Evolutionary conservation across 2,113 vertebrate genomes (phyloP), one percentile per base, ranked within the genome.

Genomic region (Danionella cerebrum): DNA sequence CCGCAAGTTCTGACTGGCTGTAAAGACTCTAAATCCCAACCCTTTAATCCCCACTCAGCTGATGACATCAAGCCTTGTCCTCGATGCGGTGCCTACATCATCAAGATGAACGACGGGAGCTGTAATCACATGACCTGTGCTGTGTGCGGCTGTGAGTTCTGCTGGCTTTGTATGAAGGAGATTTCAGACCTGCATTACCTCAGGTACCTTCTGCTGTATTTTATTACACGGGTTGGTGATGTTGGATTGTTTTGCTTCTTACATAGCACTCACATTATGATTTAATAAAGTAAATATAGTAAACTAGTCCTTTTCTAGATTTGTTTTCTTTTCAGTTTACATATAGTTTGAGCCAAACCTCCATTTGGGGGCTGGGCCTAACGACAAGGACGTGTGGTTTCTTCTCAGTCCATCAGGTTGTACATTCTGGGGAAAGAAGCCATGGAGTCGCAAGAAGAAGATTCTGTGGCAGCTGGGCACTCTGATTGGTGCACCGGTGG

Each of bases 111-210:
- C 24, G 96, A 98, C 0, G 96, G 96, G 16, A 98, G 96, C 90
- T 98, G 96, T 59, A 98, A 98, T 81, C 96, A 98, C 87, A 98
- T 98, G 96, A 98, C 96, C 53, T 98, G 96, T 0, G 94, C 96
- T 0, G 95, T 98, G 44, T 98, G 96, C 0, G 96, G 96, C 86
- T 98, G 94, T 25, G 96, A 98, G 85, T 98, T 98, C 88, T 98
- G 96, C 85, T 98, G 96, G 96, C 92, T 98, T 27, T 98, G 96
- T 79, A 98, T 98, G 96, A 98, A 98, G 89, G 96, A 98, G 84
- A 98, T 98, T 84, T 98, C 96, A 0, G 96, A 98, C 54, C 89
- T 98, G 85, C 96, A 98, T 91, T 98, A 98, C 91, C 95, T 98
- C 89, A 98, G 96, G 96, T 98, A 76, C 27, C 35, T n/a, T 35